Base-by-base conservation (phyloP, 2,888 invertebrate species). In the Hoplodrina ambigua region DNA sequence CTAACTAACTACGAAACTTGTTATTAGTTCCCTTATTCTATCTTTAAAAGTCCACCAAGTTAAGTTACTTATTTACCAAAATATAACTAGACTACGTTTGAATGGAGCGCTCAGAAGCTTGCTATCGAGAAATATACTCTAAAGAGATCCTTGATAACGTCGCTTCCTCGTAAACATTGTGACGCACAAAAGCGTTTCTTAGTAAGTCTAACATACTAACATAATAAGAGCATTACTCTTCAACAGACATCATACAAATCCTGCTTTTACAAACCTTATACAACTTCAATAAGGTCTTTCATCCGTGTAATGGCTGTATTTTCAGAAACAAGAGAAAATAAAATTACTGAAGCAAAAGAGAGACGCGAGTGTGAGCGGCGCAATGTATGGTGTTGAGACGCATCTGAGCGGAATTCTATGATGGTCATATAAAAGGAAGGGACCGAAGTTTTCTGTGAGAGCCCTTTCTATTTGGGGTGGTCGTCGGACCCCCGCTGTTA, bases 381-480 rank as follows among this genome's bases (percentile, higher is more conserved):
- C 87, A 81, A 87, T 88, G 87, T 87, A 86, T 89, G 85, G 88
- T 84, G 84, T 82, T 74, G 81, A 79, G 82, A 84, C 86, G 87
- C 86, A 86, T 85, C 89, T 88, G 89, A 91, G 91, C 92, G 90
- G 88, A 90, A 91, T 93, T 93, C 89, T 92, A 93, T 92, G 90
- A 90, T 89, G 90, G 90, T 90, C 88, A 87, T 90, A 90, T 90
- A 89, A 90, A 90, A 89, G 88, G 85, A 85, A 85, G 86, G 88
- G 90, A 86, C 85, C 85, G 78, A 88, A 90, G 88, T 92, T 92
- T 91, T 89, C 90, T 89, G 86, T 73, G 86, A 88, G 91, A 88
- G 91, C 93, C 94, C 93, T 94, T 93, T 91, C 90, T 91, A 89
- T 93, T 93, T 93, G 89, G 94, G 94, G 94, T 92, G 93, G 94